Evolutionary conservation across 2,797 vertebrate species (phyloP).

Genomic region (Lemur catta): DNA sequence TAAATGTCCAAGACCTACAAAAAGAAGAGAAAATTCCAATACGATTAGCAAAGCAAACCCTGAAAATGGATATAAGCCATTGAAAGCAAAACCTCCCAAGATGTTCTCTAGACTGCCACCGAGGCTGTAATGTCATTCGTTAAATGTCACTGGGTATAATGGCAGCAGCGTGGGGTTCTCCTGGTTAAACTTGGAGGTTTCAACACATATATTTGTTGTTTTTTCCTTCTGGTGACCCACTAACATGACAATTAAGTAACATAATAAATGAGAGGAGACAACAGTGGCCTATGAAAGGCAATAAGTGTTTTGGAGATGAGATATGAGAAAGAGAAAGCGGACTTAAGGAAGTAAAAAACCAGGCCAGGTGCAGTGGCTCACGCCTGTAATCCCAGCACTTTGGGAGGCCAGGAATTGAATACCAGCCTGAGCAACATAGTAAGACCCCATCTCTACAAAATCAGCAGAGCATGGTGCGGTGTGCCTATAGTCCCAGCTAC

Average conservation of each 20-base stretch:
- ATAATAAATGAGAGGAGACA: background rate
- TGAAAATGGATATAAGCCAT: background rate
- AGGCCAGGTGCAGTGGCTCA: background rate
- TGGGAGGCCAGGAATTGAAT: background rate
- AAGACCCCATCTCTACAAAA: background rate
- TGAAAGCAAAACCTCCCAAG: background rate
- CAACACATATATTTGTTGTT: background rate
- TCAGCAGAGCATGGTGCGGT: background rate
- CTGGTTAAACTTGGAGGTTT: background rate
- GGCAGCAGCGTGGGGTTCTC: background rate
- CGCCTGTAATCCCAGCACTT: background rate
- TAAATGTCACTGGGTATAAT: background rate
- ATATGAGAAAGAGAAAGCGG: background rate
- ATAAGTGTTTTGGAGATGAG: background rate
- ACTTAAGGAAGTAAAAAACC: background rate
- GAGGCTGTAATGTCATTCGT: rapidly evolving
- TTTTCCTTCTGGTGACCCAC: background rate
- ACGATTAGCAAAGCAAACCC: too few species aligned
- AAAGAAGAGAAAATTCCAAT: background rate
- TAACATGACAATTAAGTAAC: background rate
- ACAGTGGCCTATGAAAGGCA: background rate
- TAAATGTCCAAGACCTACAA: background rate
- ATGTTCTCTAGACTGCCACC: rapidly evolving
- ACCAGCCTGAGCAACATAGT: background rate
- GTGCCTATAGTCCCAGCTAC: background rate